A percentile compares a stretch with the other conserved stretches of the same genome.
phyloP scores from a whole-genome alignment of 2,113 vertebrate species.

The Calidris pygmaea region DNA sequence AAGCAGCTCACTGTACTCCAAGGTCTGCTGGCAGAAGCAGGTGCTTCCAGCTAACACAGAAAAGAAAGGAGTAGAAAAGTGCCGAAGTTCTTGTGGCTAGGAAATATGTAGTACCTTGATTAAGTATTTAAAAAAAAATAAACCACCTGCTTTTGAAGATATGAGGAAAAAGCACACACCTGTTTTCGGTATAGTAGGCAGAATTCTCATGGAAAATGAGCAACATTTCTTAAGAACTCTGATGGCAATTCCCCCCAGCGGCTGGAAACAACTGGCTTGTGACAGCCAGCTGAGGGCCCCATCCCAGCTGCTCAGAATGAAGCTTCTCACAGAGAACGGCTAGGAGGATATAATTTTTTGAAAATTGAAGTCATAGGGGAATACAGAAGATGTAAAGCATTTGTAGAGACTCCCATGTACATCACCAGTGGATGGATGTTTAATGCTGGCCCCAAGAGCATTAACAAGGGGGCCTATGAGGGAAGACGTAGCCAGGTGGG shows the following conservation, averaged over 20 bases:
- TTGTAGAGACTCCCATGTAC: neutral
- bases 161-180: neutral
- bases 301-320: neutral
- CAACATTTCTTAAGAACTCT: neutral
- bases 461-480: neutral
- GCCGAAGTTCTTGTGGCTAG: neutral
- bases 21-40: neutral
- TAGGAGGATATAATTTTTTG: neutral
- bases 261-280: neutral
- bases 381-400: neutral
- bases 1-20: neutral
- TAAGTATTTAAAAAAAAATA: constrained; percentile 44
- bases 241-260: neutral
- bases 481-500: neutral
- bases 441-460: neutral
- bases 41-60: neutral
- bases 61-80: neutral
- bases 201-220: neutral
- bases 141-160: constrained; percentile 2
- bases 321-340: neutral
- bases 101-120: neutral
- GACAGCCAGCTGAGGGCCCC: neutral
- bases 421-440: neutral
- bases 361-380: neutral
- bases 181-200: neutral